These are phyloP conservation scores for Platalea minor DNA, from an alignment of 2,797 vertebrate genomes.

Conservation along the genomic window DNA sequence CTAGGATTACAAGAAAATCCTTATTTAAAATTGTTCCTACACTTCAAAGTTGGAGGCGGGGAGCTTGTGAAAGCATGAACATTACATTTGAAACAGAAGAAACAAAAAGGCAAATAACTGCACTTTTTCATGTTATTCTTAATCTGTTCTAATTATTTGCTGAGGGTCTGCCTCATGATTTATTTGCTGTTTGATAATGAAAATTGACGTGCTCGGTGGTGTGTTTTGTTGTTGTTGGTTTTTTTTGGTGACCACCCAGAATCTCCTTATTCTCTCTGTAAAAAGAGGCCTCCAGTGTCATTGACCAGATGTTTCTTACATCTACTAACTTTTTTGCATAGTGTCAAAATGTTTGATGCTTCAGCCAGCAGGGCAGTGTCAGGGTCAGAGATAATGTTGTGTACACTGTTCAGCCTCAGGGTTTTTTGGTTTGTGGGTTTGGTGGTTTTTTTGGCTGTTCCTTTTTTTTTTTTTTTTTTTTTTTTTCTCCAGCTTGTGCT, in stretches of 20 bases:
- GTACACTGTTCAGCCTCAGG: not conserved
- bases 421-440: not conserved
- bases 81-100: not conserved
- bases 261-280: not conserved
- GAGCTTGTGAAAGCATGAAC: not conserved
- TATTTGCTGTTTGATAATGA: not conserved
- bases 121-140: not conserved
- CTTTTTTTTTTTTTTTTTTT: too few relatives aligned
- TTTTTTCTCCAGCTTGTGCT: not conserved
- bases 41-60: not conserved
- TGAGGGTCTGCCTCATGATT: not conserved
- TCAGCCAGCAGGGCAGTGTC: slow-evolving; percentile 10
- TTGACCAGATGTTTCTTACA: slow-evolving; percentile 38
- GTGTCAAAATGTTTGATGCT: slow-evolving; percentile 37
- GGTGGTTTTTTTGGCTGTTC: too few relatives aligned
- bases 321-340: not conserved
- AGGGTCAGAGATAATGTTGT: slow-evolving; percentile 43
- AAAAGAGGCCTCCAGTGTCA: not conserved
- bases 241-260: slow-evolving; percentile 5
- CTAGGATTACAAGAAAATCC: slow-evolving; percentile 16
- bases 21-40: not conserved
- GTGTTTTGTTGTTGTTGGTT: not conserved
- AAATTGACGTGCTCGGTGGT: not conserved
- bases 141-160: not conserved
- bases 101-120: not conserved